Evolutionary conservation across 2,113 vertebrate genomes (phyloP), one percentile per base, ranked within the genome.

Genomic region (Serinus canaria): DNA sequence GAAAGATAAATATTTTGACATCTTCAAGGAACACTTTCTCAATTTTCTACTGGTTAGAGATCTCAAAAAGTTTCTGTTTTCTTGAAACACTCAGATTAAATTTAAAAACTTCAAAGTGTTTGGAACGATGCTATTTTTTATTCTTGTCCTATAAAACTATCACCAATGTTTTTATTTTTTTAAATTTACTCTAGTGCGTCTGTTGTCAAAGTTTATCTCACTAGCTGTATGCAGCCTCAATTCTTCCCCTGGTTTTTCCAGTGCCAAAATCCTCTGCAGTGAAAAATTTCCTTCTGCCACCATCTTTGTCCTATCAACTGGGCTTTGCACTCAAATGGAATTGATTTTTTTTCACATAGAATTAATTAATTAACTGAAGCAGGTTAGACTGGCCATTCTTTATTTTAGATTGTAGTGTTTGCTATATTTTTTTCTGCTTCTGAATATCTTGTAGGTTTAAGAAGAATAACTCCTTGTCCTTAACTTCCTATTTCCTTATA

Each of bases 1-100:
- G 83, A 87, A 89, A 67, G 82, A 60, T 47, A 95, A 95, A 94
- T 89, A 92, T 96, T 96, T 95, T 94, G 92, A 97, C 92, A 94
- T 63, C 83, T 95, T 93, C 82, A 92, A 89, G 81, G 77, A 95
- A 75, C 24, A 66, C 28, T 87, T 83, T 92, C 49, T 52, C 74
- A 89, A 60, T 91, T 92, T 95, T 89, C 28, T 79, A 15, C 68
- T 87, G 44, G 80, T 68, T 90, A 78, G 52, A 92, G 56, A 89
- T 73, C 80, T 92, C 53, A 46, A 18, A 94, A 97, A 95, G 87
- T 97, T 96, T 90, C 59, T 92, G 83, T 94, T 92, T 94, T 90
- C 73, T 87, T 95, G 89, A 94, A 96, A 94, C 67, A 92, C 6
- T 78, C 19, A 23, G 37, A 87, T 94, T 89, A 87, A 82, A 87